These are phyloP conservation scores for Cyclophora punctaria DNA, from an alignment of 2,888 invertebrate genomes.

Conservation along the genomic window DNA sequence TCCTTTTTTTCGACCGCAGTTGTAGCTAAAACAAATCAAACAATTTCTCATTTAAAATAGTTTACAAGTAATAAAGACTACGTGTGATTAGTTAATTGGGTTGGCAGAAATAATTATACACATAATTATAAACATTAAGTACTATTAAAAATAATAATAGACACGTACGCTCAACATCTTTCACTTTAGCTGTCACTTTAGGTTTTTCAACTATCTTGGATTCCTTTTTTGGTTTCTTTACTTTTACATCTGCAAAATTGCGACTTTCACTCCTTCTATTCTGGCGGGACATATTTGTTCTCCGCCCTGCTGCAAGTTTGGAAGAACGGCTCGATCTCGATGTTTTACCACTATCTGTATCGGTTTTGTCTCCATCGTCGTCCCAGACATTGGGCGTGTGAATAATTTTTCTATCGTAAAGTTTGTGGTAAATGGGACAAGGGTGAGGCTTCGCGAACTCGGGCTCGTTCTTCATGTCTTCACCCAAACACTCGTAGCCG, in stretches of 20 bases:
- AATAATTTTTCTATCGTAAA: conserved; percentile 52
- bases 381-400: conserved; percentile 50
- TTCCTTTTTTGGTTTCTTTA: conserved; percentile 27
- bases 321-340: conserved; percentile 24
- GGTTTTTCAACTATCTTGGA: conserved; percentile 44
- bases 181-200: conserved; percentile 39
- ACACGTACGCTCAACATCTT: conserved; percentile 31
- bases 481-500: conserved; percentile 59
- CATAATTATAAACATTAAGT: neutral
- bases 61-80: too few species aligned
- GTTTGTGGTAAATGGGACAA: conserved; percentile 62
- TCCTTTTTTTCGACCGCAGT: conserved; percentile 6
- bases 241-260: conserved; percentile 23
- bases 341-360: conserved; percentile 35
- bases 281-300: conserved; percentile 17
- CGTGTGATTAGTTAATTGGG: neutral
- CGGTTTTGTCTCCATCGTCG: conserved; percentile 31
- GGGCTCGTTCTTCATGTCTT: conserved; percentile 49
- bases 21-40: conserved; percentile 25
- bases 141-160: conserved; percentile 1
- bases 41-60: neutral
- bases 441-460: conserved; percentile 53
- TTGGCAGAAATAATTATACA: neutral
- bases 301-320: conserved; percentile 15
- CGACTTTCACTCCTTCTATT: conserved; percentile 31